Base-by-base conservation (phyloP, 2,113 vertebrate species). In the Leucopsar rothschildi region DNA sequence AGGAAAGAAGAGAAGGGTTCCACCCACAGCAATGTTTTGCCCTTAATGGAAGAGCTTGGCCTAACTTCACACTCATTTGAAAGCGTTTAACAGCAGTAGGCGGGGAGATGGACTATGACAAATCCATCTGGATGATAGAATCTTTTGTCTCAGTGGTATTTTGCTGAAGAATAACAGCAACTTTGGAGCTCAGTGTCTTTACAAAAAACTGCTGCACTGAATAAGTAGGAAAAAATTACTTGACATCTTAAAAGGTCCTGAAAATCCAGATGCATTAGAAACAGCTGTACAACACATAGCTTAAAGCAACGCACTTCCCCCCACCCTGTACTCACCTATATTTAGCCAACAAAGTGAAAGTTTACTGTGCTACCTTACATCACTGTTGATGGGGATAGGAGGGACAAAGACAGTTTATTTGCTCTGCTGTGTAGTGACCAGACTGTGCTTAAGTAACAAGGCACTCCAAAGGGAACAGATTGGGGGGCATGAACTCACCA, bases 11-110 rank as follows among this genome's bases (percentile, higher is more conserved):
- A 65, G 47, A 69, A 45, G 11, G 13, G 68, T 93, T 95, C 78
- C 69, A 80, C 90, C 82, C 78, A 79, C 69, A 64, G 60, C 2
- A 5, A 8, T 84, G 17, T 93, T 90, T 91, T 84, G 47, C 22
- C 21, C 60, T 84, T 88, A 78, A 22, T 90, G 80, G 80, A 93
- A 92, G 88, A 82, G 86, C 49, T 93, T 91, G 55, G 83, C 72
- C 56, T 66, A 77, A 73, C 52, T 44, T 81, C 47, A 88, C 56
- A 33, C 14, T 90, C 50, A 52, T 71, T 90, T 92, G 37, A 95
- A 86, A 89, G 78, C 14, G 1, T 49, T 73, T 78, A 86, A 81
- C 72, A 81, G 39, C 3, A 0, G 83, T 76, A 84, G 73, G 42
- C 84, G 66, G 88, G 61, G 60, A 91, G 44, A 64, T 4, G 7